Conservation (phyloP, 2,888 invertebrate genomes). For the Ormyrus pomaceus region DNA sequence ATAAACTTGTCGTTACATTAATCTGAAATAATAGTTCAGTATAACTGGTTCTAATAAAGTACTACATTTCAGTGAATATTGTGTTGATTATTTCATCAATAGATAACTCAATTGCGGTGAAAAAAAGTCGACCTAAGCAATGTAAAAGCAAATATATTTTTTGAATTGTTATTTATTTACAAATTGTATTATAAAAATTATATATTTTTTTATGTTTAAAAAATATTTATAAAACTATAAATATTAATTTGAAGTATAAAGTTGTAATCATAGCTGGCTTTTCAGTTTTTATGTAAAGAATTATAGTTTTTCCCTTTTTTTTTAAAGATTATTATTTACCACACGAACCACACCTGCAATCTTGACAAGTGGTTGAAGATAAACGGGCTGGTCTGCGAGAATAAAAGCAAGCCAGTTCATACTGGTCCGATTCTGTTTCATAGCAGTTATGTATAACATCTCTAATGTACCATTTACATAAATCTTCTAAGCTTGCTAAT, state of each 20-base stretch:
- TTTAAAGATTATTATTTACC: slow-evolving; percentile 52
- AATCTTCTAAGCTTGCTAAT: slow-evolving; percentile 66
- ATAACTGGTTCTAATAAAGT: slow-evolving; percentile 69
- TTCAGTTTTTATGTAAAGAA: slow-evolving; percentile 14
- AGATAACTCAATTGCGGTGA: no score
- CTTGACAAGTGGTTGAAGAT: slow-evolving; percentile 18
- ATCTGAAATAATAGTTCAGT: slow-evolving; percentile 63
- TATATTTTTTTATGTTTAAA: no score
- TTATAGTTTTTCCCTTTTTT: slow-evolving; percentile 46
- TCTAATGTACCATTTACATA: slow-evolving; percentile 76
- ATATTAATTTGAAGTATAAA: no score
- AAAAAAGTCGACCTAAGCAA: no score
- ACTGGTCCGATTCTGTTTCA: slow-evolving; percentile 73
- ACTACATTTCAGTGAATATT: slow-evolving; percentile 53
- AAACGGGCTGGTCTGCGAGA: slow-evolving; percentile 17
- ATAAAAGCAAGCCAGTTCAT: slow-evolving; percentile 77
- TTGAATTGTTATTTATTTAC: no score
- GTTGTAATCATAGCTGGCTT: background rate
- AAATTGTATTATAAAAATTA: no score
- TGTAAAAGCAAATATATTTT: no score
- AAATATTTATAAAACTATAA: no score
- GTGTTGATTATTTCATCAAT: slow-evolving; percentile 44
- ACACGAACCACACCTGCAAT: slow-evolving; percentile 51
- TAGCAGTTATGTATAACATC: slow-evolving; percentile 74
- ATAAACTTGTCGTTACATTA: slow-evolving; percentile 67